Conservation (phyloP, 1,140 invertebrate species). For the Papilio glaucus region DNA sequence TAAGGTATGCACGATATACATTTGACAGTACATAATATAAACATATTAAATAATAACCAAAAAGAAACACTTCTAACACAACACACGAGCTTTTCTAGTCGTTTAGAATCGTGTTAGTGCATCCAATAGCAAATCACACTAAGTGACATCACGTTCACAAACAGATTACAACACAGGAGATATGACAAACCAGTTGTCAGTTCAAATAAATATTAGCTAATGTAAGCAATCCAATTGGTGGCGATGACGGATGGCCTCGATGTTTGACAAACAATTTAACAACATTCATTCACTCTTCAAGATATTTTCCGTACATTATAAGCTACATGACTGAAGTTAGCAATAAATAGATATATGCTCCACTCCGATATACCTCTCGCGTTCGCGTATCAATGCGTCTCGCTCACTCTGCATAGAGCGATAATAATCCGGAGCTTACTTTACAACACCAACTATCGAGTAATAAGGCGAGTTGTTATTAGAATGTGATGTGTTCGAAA, state of each 20-base stretch:
- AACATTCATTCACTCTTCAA: background rate
- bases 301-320: no score
- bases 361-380: background rate
- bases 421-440: background rate
- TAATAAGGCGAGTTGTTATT: background rate
- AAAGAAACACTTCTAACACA: conserved; percentile 26
- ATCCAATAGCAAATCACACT: background rate
- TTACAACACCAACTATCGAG: background rate
- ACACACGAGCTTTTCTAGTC: conserved; percentile 10
- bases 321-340: no score
- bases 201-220: conserved; percentile 55
- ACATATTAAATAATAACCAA: conserved; percentile 26
- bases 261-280: background rate
- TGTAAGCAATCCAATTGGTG: conserved; percentile 13
- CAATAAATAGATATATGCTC: background rate
- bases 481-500: background rate
- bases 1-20: conserved; percentile 3
- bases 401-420: background rate
- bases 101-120: conserved; percentile 1
- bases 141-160: conserved; percentile 1
- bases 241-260: background rate
- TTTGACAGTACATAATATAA: conserved; percentile 12
- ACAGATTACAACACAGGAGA: conserved; percentile 11
- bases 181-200: conserved; percentile 39
- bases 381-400: background rate